Conservation (phyloP, 2,888 invertebrate genomes). For the Sminthurides aquaticus region DNA sequence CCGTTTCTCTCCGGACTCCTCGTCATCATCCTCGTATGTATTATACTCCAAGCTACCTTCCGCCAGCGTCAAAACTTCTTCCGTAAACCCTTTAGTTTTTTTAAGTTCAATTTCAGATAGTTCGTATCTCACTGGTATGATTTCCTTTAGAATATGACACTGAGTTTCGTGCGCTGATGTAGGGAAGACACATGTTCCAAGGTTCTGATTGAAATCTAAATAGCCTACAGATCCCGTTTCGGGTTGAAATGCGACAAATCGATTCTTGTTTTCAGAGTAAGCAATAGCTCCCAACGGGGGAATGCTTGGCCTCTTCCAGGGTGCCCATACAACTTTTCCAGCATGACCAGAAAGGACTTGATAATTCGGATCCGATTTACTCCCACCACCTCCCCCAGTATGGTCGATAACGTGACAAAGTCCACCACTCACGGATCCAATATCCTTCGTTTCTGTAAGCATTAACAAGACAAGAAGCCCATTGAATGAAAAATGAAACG, state of each 20-base stretch:
- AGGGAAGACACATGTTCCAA: slow-evolving; percentile 50
- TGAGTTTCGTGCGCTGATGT: slow-evolving; percentile 40
- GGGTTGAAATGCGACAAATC: slow-evolving; percentile 36
- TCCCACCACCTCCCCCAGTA: neutral
- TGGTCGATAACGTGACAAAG: slow-evolving; percentile 3
- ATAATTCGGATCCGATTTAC: slow-evolving; percentile 24
- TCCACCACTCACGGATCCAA: neutral
- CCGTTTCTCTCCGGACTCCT: slow-evolving; percentile 1
- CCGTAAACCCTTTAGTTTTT: slow-evolving; percentile 37
- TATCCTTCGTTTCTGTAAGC: neutral
- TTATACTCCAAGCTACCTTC: neutral
- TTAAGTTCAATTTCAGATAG: slow-evolving; percentile 56
- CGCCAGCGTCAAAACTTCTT: slow-evolving; percentile 37
- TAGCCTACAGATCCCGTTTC: slow-evolving; percentile 57
- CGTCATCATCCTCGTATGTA: slow-evolving; percentile 15
- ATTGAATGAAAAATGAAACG: no score
- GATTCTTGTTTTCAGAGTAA: slow-evolving; percentile 42
- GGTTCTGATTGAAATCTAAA: slow-evolving; percentile 55
- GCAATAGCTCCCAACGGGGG: slow-evolving; percentile 62
- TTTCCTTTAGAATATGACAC: slow-evolving; percentile 60
- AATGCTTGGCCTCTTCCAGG: slow-evolving; percentile 61
- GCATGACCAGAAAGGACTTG: slow-evolving; percentile 55
- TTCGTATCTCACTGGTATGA: slow-evolving; percentile 70
- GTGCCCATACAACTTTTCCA: slow-evolving; percentile 66
- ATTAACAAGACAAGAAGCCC: no score